Evolutionary conservation across 2,888 invertebrate species (phyloP).

Genomic region (Drosophila algonquin): DNA sequence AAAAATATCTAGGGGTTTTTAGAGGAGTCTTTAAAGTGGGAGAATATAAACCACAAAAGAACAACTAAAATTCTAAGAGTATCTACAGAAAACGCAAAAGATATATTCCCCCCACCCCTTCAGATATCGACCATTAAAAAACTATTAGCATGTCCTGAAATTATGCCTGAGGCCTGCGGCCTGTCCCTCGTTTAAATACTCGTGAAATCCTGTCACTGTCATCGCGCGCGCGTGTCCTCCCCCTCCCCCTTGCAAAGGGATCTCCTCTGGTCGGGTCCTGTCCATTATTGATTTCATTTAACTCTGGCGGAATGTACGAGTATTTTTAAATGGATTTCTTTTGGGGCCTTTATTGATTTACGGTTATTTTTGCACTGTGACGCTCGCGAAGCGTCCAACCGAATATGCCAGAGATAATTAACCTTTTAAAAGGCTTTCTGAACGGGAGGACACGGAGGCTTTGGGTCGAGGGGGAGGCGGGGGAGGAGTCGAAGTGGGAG

Average conservation of each 20-base stretch:
- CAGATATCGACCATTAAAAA: too few species aligned
- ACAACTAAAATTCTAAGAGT: too few species aligned
- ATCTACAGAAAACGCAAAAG: too few species aligned
- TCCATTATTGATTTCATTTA: conserved; percentile 33
- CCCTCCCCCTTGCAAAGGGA: neutral
- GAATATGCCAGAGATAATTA: conserved; percentile 76
- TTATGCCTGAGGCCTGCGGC: too few species aligned
- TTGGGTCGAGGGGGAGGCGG: too few species aligned
- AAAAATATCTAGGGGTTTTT: neutral
- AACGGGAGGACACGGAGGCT: too few species aligned
- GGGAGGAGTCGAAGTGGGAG: too few species aligned
- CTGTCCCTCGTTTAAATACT: neutral
- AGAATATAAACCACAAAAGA: too few species aligned
- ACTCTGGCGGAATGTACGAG: conserved; percentile 5
- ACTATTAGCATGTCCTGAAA: neutral
- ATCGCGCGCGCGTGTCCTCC: neutral
- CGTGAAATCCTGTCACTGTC: neutral
- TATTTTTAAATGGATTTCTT: conserved; percentile 41
- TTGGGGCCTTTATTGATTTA: conserved; percentile 45
- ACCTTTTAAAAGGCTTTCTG: conserved; percentile 67
- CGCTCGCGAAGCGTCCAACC: conserved; percentile 61
- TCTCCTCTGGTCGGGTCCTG: neutral
- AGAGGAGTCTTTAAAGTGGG: neutral
- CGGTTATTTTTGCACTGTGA: conserved; percentile 44
- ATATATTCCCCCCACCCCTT: too few species aligned